Evolutionary conservation across 2,888 invertebrate species (phyloP).

Genomic region (Bembecia ichneumoniformis): DNA sequence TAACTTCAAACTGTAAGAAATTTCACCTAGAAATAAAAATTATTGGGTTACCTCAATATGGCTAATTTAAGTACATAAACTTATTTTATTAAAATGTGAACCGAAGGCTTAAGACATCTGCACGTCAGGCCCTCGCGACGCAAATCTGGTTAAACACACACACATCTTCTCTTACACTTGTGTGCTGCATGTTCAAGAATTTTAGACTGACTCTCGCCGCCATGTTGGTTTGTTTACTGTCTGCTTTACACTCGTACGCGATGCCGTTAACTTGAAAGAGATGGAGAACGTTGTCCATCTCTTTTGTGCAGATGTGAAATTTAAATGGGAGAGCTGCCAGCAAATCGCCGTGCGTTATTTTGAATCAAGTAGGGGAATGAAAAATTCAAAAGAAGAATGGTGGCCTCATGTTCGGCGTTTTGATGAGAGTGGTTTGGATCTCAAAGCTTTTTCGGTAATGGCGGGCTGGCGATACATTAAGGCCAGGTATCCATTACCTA

Average conservation of each 20-base stretch:
- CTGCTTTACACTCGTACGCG: constrained; percentile 22
- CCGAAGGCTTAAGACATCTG: constrained; percentile 36
- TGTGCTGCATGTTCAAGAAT: constrained; percentile 45
- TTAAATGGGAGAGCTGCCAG: constrained; percentile 28
- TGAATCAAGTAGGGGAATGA: constrained; percentile 58
- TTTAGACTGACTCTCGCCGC: constrained; percentile 46
- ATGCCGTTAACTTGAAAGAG: constrained; percentile 17
- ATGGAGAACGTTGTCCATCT: constrained; percentile 30
- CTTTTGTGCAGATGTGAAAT: constrained; percentile 23
- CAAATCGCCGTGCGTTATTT: constrained; percentile 41
- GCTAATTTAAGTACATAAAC: background rate
- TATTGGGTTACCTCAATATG: too few species aligned
- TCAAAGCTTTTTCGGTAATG: constrained; percentile 16
- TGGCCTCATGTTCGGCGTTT: constrained; percentile 13
- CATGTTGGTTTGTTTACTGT: constrained; percentile 52
- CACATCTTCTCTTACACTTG: constrained; percentile 27
- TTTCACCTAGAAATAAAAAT: too few species aligned
- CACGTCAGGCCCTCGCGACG: constrained; percentile 35
- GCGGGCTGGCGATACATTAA: constrained; percentile 11
- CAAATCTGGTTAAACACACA: constrained; percentile 38
- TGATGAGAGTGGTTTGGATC: constrained; percentile 12
- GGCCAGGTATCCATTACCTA: background rate
- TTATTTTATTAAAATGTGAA: background rate
- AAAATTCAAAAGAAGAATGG: constrained; percentile 46
- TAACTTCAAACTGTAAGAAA: too few species aligned